phyloP scores from a whole-genome alignment of 2,797 vertebrate species.

The Diceros bicornis region DNA sequence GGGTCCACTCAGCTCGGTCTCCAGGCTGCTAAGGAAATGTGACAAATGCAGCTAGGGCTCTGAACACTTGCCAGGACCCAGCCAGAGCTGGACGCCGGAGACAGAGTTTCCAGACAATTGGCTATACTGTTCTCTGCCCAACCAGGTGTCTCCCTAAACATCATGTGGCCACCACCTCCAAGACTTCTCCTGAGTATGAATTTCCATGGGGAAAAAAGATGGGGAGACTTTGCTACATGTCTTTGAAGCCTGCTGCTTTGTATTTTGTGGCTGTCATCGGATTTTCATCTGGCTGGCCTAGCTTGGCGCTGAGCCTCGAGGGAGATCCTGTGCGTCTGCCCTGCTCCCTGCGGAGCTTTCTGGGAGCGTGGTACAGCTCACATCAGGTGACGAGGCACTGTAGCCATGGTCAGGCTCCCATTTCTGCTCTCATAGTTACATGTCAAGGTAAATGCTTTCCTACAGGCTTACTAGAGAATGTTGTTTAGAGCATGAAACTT shows the following conservation, averaged over 20 bases:
- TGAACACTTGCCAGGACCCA: neutral
- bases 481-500: neutral
- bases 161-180: neutral
- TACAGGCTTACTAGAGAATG: neutral
- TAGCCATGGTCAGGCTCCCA: rapidly evolving
- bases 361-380: neutral
- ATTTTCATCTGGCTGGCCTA: neutral
- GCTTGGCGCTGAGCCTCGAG: rapidly evolving
- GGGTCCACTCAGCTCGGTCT: neutral
- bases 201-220: constrained; percentile 18
- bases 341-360: neutral
- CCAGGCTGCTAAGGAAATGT: constrained; percentile 63
- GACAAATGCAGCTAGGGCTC: neutral
- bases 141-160: constrained; percentile 56
- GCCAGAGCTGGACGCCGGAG: constrained; percentile 41
- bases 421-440: neutral
- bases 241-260: neutral
- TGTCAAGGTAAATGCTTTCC: neutral
- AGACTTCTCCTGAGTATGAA: neutral
- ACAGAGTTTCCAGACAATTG: constrained; percentile 70
- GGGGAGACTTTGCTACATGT: neutral
- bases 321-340: rapidly evolving
- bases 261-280: neutral
- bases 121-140: neutral
- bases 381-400: neutral